Percentiles rank a stretch among this genome's conserved stretches.
These are phyloP conservation scores for Gymnoscelis rufifasciata DNA, from an alignment of 2,888 invertebrate species.

Conservation along the genomic window DNA sequence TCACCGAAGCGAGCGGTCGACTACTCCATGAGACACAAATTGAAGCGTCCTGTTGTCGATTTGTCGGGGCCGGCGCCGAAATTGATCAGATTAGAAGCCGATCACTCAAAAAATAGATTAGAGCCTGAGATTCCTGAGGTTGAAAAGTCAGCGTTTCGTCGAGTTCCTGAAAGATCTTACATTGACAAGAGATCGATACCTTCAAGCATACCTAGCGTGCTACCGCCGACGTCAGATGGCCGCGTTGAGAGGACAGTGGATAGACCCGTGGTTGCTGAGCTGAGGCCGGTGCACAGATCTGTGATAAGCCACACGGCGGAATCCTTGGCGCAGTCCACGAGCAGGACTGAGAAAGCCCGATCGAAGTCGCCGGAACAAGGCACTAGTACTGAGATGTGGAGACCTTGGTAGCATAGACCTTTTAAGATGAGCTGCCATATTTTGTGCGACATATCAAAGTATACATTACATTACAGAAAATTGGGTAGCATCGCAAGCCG, in stretches of 20 bases:
- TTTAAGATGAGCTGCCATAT: too few relatives aligned
- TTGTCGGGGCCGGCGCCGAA: slow-evolving; percentile 54
- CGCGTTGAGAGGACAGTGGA: slow-evolving; percentile 31
- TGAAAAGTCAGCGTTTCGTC: slow-evolving; percentile 52
- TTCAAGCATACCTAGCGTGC: slow-evolving; percentile 52
- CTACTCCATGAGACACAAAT: slow-evolving; percentile 64
- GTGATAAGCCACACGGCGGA: slow-evolving; percentile 71
- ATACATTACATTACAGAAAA: too few relatives aligned
- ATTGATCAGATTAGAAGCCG: slow-evolving; percentile 43
- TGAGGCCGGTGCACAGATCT: slow-evolving; percentile 38
- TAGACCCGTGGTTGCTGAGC: slow-evolving; percentile 24
- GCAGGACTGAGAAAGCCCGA: slow-evolving; percentile 39
- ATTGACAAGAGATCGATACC: slow-evolving; percentile 49
- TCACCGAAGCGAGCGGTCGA: slow-evolving; percentile 72
- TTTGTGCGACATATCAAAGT: too few relatives aligned
- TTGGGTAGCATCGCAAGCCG: too few relatives aligned
- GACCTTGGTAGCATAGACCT: slow-evolving; percentile 54
- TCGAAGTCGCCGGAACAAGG: slow-evolving; percentile 60
- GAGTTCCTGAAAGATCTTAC: slow-evolving; percentile 41
- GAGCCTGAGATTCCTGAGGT: slow-evolving; percentile 35
- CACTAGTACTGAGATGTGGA: slow-evolving; percentile 63
- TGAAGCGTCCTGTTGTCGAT: slow-evolving; percentile 58
- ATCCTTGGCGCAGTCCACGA: slow-evolving; percentile 55
- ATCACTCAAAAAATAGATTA: slow-evolving; percentile 15
- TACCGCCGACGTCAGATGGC: slow-evolving; percentile 31